These are phyloP conservation scores for Aptenodytes patagonicus DNA, from an alignment of 2,113 vertebrate genomes.

Conservation along the genomic window DNA sequence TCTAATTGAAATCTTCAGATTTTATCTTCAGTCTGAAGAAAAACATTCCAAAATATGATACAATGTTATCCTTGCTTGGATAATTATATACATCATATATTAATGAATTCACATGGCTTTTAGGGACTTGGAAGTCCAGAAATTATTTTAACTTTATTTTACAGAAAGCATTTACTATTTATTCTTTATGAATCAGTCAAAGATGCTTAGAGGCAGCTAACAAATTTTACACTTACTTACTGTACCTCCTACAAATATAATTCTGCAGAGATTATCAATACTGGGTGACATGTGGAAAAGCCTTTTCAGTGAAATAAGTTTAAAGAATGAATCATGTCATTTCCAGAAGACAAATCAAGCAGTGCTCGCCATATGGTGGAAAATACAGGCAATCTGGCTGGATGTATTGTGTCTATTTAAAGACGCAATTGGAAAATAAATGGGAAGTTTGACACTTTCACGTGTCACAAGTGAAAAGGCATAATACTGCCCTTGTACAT, in stretches of 20 bases:
- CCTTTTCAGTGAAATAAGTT: neutral
- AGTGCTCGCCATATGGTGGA: neutral
- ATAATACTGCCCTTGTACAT: neutral
- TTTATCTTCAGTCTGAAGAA: neutral
- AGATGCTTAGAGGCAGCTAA: neutral
- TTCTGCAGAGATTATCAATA: neutral
- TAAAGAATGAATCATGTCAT: slow-evolving; percentile 2
- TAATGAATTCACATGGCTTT: neutral
- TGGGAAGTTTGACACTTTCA: slow-evolving; percentile 9
- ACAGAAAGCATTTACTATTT: neutral
- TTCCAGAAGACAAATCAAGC: slow-evolving; percentile 18
- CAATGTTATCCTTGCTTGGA: neutral
- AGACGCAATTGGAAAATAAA: slow-evolving; percentile 25
- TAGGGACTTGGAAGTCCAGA: neutral
- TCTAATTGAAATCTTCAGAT: neutral
- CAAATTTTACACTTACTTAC: neutral
- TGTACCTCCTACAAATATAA: neutral
- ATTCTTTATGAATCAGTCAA: neutral
- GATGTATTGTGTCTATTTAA: slow-evolving; percentile 37
- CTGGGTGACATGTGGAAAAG: neutral
- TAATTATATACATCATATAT: neutral
- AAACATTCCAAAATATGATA: neutral
- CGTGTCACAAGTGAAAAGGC: neutral
- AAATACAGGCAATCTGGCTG: slow-evolving; percentile 38
- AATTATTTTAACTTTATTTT: neutral